A percentile compares a stretch with the other conserved stretches of the same genome.
Evolutionary conservation across 2,113 vertebrate genomes (phyloP).

Genomic region (Sorex araneus): DNA sequence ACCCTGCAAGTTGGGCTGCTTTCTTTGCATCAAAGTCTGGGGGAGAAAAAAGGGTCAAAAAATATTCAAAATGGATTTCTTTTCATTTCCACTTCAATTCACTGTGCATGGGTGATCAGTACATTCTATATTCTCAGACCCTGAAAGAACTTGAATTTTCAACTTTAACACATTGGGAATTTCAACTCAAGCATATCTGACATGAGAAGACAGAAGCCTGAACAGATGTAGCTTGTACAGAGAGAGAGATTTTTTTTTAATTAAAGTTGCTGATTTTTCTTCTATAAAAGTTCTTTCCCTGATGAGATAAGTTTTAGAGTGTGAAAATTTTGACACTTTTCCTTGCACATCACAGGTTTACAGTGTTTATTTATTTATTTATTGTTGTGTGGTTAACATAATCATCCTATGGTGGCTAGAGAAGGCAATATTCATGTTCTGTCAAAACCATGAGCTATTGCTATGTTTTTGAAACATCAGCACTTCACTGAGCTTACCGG

Average conservation of each 20-base stretch:
- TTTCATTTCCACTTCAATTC: constrained; percentile 78
- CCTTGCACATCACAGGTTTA: constrained; percentile 81
- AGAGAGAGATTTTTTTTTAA: constrained; percentile 62
- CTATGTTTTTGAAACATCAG: constrained; percentile 63
- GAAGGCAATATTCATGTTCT: constrained; percentile 70
- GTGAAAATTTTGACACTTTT: constrained; percentile 83
- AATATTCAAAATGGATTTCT: constrained; percentile 62
- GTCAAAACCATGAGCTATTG: constrained; percentile 65
- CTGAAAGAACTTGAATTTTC: constrained; percentile 58
- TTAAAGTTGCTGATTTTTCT: constrained; percentile 80
- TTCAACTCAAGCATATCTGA: constrained; percentile 77
- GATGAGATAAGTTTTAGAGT: constrained; percentile 83
- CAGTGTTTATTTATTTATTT: constrained; percentile 70
- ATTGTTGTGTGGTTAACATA: constrained; percentile 29
- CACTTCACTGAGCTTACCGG: constrained; percentile 57
- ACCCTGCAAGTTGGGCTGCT: constrained; percentile 54
- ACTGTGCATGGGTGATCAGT: not conserved
- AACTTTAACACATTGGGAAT: constrained; percentile 63
- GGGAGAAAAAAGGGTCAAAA: not conserved
- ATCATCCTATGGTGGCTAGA: constrained; percentile 53
- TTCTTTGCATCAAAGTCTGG: constrained; percentile 55
- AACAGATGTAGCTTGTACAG: constrained; percentile 74
- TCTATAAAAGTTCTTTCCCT: constrained; percentile 77
- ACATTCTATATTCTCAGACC: constrained; percentile 45
- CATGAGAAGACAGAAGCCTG: constrained; percentile 70